phyloP scores from a whole-genome alignment of 2,113 vertebrate species.

The Regulus satrapa region DNA sequence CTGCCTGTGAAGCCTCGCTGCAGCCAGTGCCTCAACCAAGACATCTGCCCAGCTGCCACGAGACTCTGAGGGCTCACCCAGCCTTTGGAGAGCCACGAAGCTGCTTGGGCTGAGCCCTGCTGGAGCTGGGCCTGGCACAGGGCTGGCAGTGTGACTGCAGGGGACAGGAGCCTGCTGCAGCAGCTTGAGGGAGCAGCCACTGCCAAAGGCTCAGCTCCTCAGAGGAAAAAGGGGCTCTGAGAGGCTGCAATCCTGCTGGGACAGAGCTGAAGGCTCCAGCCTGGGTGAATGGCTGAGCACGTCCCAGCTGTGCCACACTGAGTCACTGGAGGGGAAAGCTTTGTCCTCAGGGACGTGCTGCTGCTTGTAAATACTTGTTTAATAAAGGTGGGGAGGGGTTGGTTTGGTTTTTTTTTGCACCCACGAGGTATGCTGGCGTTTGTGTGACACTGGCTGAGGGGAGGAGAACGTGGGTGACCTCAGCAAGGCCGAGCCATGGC shows the following conservation, averaged over 20 bases:
- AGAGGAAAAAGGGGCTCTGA: not conserved
- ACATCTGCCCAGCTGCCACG: constrained; percentile 83
- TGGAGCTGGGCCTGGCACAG: not conserved
- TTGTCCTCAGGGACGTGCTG: not conserved
- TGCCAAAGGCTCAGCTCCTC: not conserved
- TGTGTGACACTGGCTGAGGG: not conserved
- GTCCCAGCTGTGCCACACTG: not conserved
- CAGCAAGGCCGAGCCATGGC: not conserved
- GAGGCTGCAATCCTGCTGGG: not conserved
- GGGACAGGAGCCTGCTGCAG: not conserved
- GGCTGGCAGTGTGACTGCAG: not conserved
- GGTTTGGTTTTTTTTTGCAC: not conserved
- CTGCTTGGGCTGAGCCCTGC: not conserved
- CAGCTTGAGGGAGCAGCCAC: not conserved
- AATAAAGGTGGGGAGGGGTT: not conserved
- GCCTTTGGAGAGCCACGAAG: not conserved
- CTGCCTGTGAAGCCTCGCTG: constrained; percentile 85
- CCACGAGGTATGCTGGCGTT: not conserved
- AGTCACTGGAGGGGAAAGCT: not conserved
- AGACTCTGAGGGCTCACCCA: not conserved
- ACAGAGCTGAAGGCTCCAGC: not conserved
- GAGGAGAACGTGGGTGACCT: not conserved
- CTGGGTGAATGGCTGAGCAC: not conserved
- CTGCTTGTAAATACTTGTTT: not conserved
- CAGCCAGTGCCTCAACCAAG: constrained; percentile 83